These are phyloP conservation scores for Dreissena rostriformis DNA, from an alignment of 1,140 invertebrate species.

Conservation along the genomic window DNA sequence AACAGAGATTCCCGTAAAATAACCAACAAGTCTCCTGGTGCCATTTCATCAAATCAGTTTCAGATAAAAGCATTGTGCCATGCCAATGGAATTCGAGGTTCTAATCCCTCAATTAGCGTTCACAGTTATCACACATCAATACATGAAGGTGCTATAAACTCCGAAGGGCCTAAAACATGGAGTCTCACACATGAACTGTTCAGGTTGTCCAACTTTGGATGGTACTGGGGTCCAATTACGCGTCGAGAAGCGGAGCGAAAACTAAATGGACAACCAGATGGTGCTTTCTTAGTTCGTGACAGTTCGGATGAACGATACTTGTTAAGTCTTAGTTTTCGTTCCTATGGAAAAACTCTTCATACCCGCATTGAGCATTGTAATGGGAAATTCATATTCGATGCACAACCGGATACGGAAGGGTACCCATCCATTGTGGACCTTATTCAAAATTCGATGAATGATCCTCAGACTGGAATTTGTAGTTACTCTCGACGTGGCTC, in stretches of 20 bases:
- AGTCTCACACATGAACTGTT: slow-evolving; percentile 84
- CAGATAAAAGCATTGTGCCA: slow-evolving; percentile 44
- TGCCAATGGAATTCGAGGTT: slow-evolving; percentile 45
- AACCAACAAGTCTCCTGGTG: slow-evolving; percentile 47
- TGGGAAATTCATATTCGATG: slow-evolving; percentile 87
- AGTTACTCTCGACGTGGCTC: slow-evolving; percentile 87
- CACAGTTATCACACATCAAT: slow-evolving; percentile 39
- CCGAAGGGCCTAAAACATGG: slow-evolving; percentile 73
- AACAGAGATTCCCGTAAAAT: slow-evolving; percentile 52
- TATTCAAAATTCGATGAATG: slow-evolving; percentile 87
- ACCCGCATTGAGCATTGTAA: slow-evolving; percentile 87
- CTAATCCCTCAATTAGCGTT: slow-evolving; percentile 15
- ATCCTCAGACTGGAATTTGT: slow-evolving; percentile 87
- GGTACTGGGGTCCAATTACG: slow-evolving; percentile 87
- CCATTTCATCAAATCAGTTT: slow-evolving; percentile 37
- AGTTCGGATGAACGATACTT: slow-evolving; percentile 88
- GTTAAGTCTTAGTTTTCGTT: slow-evolving; percentile 88
- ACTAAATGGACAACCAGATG: slow-evolving; percentile 87
- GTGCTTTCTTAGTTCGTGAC: slow-evolving; percentile 90
- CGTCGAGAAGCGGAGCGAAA: slow-evolving; percentile 85
- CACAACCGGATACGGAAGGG: slow-evolving; percentile 86
- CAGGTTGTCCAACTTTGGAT: slow-evolving; percentile 85
- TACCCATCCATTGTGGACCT: slow-evolving; percentile 87
- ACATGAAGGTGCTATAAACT: slow-evolving; percentile 33
- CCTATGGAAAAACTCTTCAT: slow-evolving; percentile 88